A percentile compares a stretch with the other conserved stretches of the same genome.
These are phyloP conservation scores for Sogatella furcifera DNA, from an alignment of 1,140 invertebrate genomes.

Conservation along the genomic window DNA sequence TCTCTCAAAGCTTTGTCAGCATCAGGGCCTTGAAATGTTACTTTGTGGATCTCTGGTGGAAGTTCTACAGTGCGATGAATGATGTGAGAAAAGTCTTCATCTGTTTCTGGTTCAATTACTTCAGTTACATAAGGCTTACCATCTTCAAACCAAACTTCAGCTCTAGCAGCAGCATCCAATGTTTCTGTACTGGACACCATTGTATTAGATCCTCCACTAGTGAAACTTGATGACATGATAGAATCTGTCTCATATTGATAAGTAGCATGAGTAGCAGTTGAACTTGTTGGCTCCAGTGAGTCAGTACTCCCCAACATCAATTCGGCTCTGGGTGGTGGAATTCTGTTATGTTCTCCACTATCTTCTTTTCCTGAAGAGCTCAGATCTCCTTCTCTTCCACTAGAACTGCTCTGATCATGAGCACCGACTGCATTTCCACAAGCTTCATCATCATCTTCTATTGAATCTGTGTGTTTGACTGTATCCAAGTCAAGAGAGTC, in stretches of 20 bases:
- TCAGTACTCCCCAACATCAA: conserved; percentile 52
- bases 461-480: conserved; percentile 34
- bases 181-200: conserved; percentile 61
- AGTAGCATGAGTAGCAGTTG: conserved; percentile 67
- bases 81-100: conserved; percentile 33
- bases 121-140: conserved; percentile 36
- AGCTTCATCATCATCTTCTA: conserved; percentile 37
- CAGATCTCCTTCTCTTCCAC: conserved; percentile 34
- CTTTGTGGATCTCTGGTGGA: conserved; percentile 38
- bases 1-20: conserved; percentile 37
- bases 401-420: conserved; percentile 35
- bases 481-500: conserved; percentile 22
- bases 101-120: conserved; percentile 33
- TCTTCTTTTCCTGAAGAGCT: conserved; percentile 37
- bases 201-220: conserved; percentile 62
- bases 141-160: conserved; percentile 33
- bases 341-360: conserved; percentile 31
- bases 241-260: conserved; percentile 73
- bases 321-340: conserved; percentile 25
- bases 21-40: conserved; percentile 42
- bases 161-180: conserved; percentile 35
- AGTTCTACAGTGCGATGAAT: conserved; percentile 37
- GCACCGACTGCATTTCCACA: conserved; percentile 19
- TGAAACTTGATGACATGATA: conserved; percentile 68
- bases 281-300: conserved; percentile 56